A percentile compares a stretch with the other conserved stretches of the same genome.
These are phyloP conservation scores for Seriola aureovittata DNA, from an alignment of 2,113 vertebrate species.

Conservation along the genomic window DNA sequence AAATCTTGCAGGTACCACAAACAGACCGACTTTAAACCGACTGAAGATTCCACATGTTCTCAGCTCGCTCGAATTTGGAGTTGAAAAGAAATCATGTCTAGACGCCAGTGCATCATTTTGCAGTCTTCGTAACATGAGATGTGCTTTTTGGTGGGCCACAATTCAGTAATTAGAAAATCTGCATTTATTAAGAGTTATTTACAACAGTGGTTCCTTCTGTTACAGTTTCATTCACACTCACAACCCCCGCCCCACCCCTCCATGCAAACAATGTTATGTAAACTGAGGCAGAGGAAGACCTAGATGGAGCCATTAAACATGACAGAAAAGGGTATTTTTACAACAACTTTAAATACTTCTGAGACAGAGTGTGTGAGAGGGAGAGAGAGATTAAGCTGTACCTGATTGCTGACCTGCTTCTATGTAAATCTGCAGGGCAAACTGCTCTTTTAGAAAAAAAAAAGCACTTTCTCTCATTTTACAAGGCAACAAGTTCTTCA, in stretches of 20 bases:
- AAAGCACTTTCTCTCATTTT: conserved; percentile 13
- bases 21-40: too few species aligned
- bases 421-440: conserved; percentile 35
- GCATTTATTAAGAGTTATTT: conserved; percentile 81
- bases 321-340: conserved; percentile 15
- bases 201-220: conserved; percentile 78
- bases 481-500: conserved; percentile 22
- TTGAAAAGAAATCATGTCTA: not conserved
- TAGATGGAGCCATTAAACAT: conserved; percentile 35
- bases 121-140: not conserved
- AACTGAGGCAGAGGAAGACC: conserved; percentile 63
- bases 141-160: not conserved
- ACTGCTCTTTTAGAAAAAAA: not conserved
- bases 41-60: not conserved
- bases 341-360: conserved; percentile 59
- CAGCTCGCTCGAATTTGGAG: not conserved
- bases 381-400: conserved; percentile 49
- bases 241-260: conserved; percentile 31
- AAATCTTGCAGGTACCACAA: too few species aligned
- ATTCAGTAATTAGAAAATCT: conserved; percentile 71
- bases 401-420: conserved; percentile 58
- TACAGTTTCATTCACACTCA: conserved; percentile 65
- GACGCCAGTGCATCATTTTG: not conserved
- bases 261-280: conserved; percentile 62
- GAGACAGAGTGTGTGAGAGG: conserved; percentile 6